A percentile compares a stretch with the other conserved stretches of the same genome.
Conservation (phyloP, 2,888 invertebrate species). For the Macaria notata region DNA sequence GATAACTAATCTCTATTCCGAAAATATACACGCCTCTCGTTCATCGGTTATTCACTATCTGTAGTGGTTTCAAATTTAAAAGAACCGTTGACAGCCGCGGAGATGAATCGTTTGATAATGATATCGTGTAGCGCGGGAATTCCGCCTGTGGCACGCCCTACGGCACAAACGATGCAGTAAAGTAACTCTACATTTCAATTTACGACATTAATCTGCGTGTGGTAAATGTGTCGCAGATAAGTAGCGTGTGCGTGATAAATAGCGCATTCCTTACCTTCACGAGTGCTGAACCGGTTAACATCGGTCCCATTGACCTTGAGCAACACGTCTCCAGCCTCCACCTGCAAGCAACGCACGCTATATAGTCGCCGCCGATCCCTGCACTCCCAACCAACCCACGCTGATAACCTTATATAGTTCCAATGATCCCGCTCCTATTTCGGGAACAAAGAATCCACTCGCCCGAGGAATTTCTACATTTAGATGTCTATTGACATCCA, state of each 20-base stretch:
- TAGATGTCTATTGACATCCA: constrained; percentile 1
- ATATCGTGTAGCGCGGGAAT: too few relatives aligned
- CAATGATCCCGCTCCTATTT: constrained; percentile 21
- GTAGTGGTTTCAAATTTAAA: too few relatives aligned
- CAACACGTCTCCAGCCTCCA: constrained; percentile 96
- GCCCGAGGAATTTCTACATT: constrained; percentile 8
- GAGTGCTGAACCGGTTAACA: constrained; percentile 95
- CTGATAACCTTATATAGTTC: constrained; percentile 16
- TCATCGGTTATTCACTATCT: too few relatives aligned
- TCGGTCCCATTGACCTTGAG: constrained; percentile 96
- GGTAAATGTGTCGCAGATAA: constrained; percentile 43
- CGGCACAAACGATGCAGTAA: too few relatives aligned
- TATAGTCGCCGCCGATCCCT: constrained; percentile 43
- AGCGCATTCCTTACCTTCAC: constrained; percentile 89
- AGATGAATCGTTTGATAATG: too few relatives aligned
- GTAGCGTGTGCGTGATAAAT: constrained; percentile 63
- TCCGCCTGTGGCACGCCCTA: too few relatives aligned
- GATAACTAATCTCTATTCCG: too few relatives aligned
- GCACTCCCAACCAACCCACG: constrained; percentile 23
- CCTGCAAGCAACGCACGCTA: constrained; percentile 83
- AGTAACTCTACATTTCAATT: constrained; percentile 36
- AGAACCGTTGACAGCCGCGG: too few relatives aligned
- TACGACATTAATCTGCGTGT: constrained; percentile 43
- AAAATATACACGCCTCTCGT: too few relatives aligned
- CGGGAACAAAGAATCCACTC: constrained; percentile 14